Percentiles rank a stretch among this genome's conserved stretches.
These are phyloP conservation scores for Lordiphosa clarofinis DNA, from an alignment of 1,140 invertebrate species.

Conservation along the genomic window DNA sequence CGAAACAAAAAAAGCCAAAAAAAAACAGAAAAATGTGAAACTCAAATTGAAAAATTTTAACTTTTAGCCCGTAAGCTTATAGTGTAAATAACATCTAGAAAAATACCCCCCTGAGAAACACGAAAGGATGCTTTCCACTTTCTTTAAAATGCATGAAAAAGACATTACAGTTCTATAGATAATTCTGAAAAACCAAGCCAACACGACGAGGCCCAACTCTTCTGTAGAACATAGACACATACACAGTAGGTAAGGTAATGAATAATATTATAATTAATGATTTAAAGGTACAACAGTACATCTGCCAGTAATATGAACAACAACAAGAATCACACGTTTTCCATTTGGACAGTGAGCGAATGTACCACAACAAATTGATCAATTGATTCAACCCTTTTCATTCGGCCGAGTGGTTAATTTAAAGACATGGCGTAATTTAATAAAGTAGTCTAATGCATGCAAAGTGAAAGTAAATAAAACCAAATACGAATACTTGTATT, in stretches of 20 bases:
- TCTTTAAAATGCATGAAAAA: constrained; percentile 64
- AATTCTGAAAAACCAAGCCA: constrained; percentile 16
- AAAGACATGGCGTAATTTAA: constrained; percentile 40
- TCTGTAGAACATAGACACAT: constrained; percentile 35
- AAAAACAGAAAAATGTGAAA: constrained; percentile 48
- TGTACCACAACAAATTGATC: constrained; percentile 71
- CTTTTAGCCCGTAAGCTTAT: constrained; percentile 31
- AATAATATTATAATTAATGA: constrained; percentile 25
- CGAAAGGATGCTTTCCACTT: constrained; percentile 53
- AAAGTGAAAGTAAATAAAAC: constrained; percentile 29
- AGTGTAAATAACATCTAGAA: constrained; percentile 36
- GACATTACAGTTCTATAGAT: constrained; percentile 52
- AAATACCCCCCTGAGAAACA: constrained; percentile 15
- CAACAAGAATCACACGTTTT: constrained; percentile 76
- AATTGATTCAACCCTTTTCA: constrained; percentile 61
- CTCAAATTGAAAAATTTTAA: constrained; percentile 48
- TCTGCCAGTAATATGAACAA: constrained; percentile 66
- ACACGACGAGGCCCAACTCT: constrained; percentile 3
- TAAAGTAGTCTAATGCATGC: constrained; percentile 46
- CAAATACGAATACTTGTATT: constrained; percentile 35
- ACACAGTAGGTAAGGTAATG: constrained; percentile 18
- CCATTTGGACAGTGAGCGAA: constrained; percentile 76
- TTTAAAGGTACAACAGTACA: constrained; percentile 63
- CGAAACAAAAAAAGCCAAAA: constrained; percentile 26
- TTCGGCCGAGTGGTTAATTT: constrained; percentile 50